phyloP scores from a whole-genome alignment of 2,113 vertebrate genomes.

The Oenanthe oenanthe region DNA sequence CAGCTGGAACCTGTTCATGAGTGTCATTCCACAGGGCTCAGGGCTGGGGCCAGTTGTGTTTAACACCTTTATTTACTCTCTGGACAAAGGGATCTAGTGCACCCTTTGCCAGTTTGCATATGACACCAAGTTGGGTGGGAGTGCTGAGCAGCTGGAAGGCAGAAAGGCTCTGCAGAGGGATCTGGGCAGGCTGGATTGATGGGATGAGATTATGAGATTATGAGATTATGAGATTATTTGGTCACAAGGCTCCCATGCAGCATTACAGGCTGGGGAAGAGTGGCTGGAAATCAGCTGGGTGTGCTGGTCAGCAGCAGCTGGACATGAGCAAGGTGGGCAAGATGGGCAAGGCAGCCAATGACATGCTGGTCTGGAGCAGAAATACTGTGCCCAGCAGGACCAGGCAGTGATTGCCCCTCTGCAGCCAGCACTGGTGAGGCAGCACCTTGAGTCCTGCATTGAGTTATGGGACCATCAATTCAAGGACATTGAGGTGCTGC shows the following conservation, averaged over 20 bases:
- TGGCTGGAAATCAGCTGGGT: neutral
- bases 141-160: neutral
- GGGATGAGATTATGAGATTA: neutral
- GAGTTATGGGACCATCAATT: neutral
- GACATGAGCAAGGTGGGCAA: too few species aligned
- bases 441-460: neutral
- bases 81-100: neutral
- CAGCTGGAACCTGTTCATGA: fast-evolving
- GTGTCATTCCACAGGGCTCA: neutral
- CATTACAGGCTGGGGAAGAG: neutral
- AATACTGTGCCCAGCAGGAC: neutral
- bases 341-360: too few species aligned
- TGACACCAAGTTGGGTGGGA: neutral
- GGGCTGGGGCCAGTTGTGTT: fast-evolving
- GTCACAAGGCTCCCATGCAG: neutral
- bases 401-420: neutral
- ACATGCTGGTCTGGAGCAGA: neutral
- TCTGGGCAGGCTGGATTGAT: neutral
- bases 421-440: neutral
- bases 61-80: neutral
- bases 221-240: neutral
- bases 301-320: fast-evolving
- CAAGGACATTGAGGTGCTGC: neutral
- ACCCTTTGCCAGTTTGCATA: neutral
- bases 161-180: neutral